Conservation (phyloP, 1,140 invertebrate genomes). For the Solen grandis region DNA sequence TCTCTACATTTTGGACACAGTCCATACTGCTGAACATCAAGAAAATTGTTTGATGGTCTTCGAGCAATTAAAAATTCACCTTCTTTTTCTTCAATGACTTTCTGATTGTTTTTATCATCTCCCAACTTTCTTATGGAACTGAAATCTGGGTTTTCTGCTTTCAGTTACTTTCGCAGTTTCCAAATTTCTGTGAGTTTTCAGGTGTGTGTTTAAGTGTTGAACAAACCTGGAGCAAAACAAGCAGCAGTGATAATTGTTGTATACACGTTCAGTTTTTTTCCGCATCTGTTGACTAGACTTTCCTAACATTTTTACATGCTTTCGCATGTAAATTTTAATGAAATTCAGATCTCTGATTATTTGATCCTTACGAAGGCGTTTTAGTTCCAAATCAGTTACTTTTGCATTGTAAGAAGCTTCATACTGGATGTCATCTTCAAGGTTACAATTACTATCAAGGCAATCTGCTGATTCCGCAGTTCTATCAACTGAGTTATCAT, state of each 20-base stretch:
- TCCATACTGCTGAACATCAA: not conserved
- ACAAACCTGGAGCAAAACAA: not conserved
- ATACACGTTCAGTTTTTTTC: conserved; percentile 4
- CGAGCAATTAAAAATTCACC: not conserved
- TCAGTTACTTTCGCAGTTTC: not conserved
- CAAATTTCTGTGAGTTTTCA: conserved; percentile 13
- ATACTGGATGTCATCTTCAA: too few relatives aligned
- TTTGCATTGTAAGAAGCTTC: too few relatives aligned
- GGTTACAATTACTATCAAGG: too few relatives aligned
- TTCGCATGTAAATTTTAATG: not conserved
- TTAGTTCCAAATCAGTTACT: too few relatives aligned
- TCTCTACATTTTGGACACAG: conserved; percentile 11
- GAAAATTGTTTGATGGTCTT: not conserved
- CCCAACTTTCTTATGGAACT: not conserved
- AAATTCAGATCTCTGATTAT: not conserved
- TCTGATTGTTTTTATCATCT: conserved; percentile 2
- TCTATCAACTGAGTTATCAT: too few relatives aligned
- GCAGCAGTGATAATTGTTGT: not conserved
- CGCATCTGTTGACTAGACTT: not conserved
- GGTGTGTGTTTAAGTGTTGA: not conserved
- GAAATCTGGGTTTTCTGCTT: not conserved
- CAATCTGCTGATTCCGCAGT: too few relatives aligned
- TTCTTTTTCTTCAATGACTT: not conserved
- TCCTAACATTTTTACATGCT: conserved; percentile 15
- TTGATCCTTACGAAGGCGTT: too few relatives aligned